Base-by-base conservation (phyloP, 2,113 vertebrate species). In the Misgurnus mizolepis region DNA sequence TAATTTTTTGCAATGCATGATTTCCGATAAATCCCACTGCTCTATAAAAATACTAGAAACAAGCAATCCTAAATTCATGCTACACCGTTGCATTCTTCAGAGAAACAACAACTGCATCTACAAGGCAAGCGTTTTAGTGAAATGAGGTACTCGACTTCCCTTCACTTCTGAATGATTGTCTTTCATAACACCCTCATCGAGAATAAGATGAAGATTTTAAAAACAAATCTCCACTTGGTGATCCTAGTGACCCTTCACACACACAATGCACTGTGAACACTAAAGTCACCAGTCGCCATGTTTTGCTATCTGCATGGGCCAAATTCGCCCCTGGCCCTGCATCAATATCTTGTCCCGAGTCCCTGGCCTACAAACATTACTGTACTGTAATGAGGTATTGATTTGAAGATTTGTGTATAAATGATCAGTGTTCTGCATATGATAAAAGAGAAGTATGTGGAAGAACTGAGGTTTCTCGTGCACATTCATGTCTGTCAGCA, bases 361-460 rank as follows among this genome's bases (percentile, higher is more conserved):
- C 27, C 7, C 50, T 72, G 34, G 34, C 5, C 27, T 72, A 61
- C 58, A 3, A 47, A 49, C 72, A 61, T 41, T 75, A 62, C 18
- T 75, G 43, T 47, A 49, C 22, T 49, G 58, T 12, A 17, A 75
- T 75, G 72, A 75, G 72, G 72, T 75, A 75, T 62, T 47, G 17
- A 7, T 62, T 75, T 75, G 72, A 74, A 75, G 27, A 62, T 43
- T 58, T 75, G 72, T 34, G 14, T 27, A 6, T 45, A 41, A 73
- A 73, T 22, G 6, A 27, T 73, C 70, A 73, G 70, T 73, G 71
- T 56, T 73, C 40, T 49, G 12, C 14, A 8, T 27, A 62, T 75
- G 71, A 64, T 47, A 49, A 61, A 15, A 58, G 55, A 60, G 58
- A 58, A 58, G 18, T 6, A 18, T 18, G 5, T 17, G 17, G n/a